phyloP scores from a whole-genome alignment of 1,140 invertebrate genomes.

The Pygmarrhopalites habei region DNA sequence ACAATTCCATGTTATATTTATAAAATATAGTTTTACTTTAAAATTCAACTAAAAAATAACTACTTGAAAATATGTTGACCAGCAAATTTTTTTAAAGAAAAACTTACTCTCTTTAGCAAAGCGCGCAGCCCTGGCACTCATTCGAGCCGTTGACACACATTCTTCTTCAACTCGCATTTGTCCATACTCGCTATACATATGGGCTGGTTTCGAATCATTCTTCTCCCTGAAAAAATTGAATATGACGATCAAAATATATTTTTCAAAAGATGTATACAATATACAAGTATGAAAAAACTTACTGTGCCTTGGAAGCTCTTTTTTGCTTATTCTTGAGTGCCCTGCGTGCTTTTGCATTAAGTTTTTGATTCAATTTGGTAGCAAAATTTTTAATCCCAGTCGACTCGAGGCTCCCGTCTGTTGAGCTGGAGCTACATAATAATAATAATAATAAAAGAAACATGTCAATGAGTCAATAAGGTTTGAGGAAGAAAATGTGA shows the following conservation, averaged over 20 bases:
- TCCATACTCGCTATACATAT: slow-evolving; percentile 64
- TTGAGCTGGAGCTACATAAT: neutral
- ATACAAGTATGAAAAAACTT: slow-evolving; percentile 4
- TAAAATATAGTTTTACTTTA: no score
- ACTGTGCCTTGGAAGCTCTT: slow-evolving; percentile 44
- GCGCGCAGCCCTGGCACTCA: slow-evolving; percentile 72
- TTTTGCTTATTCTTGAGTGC: slow-evolving; percentile 39
- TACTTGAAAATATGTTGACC: no score
- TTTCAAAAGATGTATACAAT: neutral
- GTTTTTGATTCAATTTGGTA: slow-evolving; percentile 7
- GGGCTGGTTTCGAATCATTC: slow-evolving; percentile 26
- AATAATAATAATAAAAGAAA: no score
- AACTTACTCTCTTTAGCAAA: slow-evolving; percentile 51
- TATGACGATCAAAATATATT: neutral
- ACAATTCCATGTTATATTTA: no score
- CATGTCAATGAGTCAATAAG: no score
- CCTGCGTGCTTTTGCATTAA: slow-evolving; percentile 32
- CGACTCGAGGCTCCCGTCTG: neutral
- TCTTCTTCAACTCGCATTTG: slow-evolving; percentile 44
- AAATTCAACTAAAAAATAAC: no score
- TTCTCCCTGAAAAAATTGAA: slow-evolving; percentile 18
- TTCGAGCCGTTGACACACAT: slow-evolving; percentile 58
- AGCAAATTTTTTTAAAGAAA: no score
- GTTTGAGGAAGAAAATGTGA: no score
- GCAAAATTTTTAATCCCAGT: neutral